These are phyloP conservation scores for Cassiopea andromeda DNA, from an alignment of 30 jellyfish, hydroid and myxozoan genomes.

Conservation along the genomic window DNA sequence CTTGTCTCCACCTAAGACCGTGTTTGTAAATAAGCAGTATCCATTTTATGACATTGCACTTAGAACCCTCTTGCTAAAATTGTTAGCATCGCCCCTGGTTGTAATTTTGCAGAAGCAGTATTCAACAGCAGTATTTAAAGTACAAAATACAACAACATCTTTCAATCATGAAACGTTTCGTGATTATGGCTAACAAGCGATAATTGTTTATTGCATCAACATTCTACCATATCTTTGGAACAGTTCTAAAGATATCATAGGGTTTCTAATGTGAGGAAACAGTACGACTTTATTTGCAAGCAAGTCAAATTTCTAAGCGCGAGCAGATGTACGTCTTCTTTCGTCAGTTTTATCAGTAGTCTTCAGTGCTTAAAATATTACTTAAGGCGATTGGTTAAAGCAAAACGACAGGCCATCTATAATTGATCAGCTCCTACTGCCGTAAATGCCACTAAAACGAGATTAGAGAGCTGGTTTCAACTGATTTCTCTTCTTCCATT, in stretches of 20 bases:
- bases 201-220: too few relatives aligned
- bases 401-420: conserved; percentile 46
- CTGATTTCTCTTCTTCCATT: conserved; percentile 54
- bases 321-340: conserved; percentile 12
- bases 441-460: conserved; percentile 42
- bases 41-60: too few relatives aligned
- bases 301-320: neutral
- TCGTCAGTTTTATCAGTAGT: conserved; percentile 16
- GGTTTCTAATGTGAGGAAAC: neutral
- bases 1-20: too few relatives aligned
- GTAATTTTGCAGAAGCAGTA: too few relatives aligned
- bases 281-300: neutral
- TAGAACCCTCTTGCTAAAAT: too few relatives aligned
- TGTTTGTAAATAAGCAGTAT: too few relatives aligned
- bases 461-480: conserved; percentile 34
- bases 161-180: too few relatives aligned
- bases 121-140: too few relatives aligned
- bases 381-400: conserved; percentile 20
- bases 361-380: neutral
- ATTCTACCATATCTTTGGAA: too few relatives aligned
- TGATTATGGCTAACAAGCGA: too few relatives aligned
- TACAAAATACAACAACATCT: too few relatives aligned
- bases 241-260: neutral
- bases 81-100: too few relatives aligned
- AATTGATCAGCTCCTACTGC: conserved; percentile 36